These are phyloP conservation scores for Cichlasoma orientale DNA, from an alignment of 2,797 vertebrate genomes.

Conservation along the genomic window DNA sequence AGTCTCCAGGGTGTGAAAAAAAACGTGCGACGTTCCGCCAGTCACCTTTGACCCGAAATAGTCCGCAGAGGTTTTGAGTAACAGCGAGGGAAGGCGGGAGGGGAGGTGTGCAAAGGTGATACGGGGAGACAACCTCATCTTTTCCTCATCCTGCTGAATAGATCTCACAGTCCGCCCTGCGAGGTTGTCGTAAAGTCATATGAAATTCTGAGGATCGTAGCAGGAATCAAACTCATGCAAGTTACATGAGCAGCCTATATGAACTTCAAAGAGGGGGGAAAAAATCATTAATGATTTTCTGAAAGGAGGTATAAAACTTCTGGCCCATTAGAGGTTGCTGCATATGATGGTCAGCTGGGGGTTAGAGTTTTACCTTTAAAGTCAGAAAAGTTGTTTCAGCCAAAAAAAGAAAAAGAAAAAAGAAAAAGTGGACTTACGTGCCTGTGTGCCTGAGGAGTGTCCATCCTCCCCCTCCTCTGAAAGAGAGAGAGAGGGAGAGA, in stretches of 20 bases:
- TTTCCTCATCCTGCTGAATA: conserved; percentile 25
- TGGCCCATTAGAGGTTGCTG: neutral
- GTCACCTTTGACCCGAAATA: conserved; percentile 55
- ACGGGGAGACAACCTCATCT: conserved; percentile 13
- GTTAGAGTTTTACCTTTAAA: neutral
- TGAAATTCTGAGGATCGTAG: conserved; percentile 33
- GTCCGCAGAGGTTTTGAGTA: conserved; percentile 22
- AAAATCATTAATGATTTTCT: conserved; percentile 32
- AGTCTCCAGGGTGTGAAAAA: conserved; percentile 9
- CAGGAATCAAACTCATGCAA: conserved; percentile 51
- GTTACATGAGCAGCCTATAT: conserved; percentile 35
- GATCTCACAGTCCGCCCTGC: conserved; percentile 4
- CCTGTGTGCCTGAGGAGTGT: conserved; percentile 5
- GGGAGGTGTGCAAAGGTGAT: conserved; percentile 1
- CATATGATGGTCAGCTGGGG: neutral
- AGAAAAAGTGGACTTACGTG: neutral
- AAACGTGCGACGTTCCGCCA: conserved; percentile 55
- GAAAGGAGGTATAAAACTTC: conserved; percentile 7
- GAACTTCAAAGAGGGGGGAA: conserved; percentile 43
- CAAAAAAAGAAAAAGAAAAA: neutral
- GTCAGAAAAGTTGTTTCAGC: neutral
- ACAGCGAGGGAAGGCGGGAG: neutral
- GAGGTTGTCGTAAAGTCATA: conserved; percentile 24
- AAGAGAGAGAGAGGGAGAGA: conserved; percentile 2
- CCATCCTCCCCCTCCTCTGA: conserved; percentile 17